Percentiles rank a stretch among this genome's conserved stretches.
These are phyloP conservation scores for Poeciliopsis turrubarensis DNA, from an alignment of 2,113 vertebrate genomes.

Conservation along the genomic window DNA sequence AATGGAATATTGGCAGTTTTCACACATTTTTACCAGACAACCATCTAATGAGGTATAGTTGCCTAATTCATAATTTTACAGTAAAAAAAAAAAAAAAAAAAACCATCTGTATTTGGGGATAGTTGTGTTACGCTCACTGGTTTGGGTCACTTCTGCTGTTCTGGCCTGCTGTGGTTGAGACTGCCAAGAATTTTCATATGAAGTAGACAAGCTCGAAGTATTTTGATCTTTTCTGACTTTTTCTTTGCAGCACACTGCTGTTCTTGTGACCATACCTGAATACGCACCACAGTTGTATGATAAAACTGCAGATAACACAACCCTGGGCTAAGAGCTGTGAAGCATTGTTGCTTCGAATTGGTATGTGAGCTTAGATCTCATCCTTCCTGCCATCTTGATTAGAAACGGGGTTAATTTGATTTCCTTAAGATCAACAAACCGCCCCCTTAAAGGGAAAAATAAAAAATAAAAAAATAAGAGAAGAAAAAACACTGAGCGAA, in stretches of 20 bases:
- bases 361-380: slow-evolving; percentile 47
- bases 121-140: no score
- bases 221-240: background rate
- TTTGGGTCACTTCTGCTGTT: background rate
- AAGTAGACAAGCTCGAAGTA: background rate
- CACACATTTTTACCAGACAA: no score
- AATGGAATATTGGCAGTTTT: no score
- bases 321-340: background rate
- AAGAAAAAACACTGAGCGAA: slow-evolving; percentile 47
- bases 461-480: background rate
- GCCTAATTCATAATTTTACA: no score
- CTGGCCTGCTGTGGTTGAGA: background rate
- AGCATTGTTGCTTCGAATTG: slow-evolving; percentile 31
- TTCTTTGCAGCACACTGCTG: background rate
- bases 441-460: slow-evolving; percentile 18
- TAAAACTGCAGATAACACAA: background rate
- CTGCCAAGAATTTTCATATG: background rate
- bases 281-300: background rate
- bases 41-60: no score
- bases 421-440: slow-evolving; percentile 62
- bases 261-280: background rate
- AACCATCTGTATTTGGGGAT: no score
- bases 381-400: slow-evolving; percentile 55
- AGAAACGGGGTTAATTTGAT: slow-evolving; percentile 66
- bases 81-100: no score